Base-by-base conservation (phyloP, 2,113 vertebrate species). In the Platysternon megacephalum region DNA sequence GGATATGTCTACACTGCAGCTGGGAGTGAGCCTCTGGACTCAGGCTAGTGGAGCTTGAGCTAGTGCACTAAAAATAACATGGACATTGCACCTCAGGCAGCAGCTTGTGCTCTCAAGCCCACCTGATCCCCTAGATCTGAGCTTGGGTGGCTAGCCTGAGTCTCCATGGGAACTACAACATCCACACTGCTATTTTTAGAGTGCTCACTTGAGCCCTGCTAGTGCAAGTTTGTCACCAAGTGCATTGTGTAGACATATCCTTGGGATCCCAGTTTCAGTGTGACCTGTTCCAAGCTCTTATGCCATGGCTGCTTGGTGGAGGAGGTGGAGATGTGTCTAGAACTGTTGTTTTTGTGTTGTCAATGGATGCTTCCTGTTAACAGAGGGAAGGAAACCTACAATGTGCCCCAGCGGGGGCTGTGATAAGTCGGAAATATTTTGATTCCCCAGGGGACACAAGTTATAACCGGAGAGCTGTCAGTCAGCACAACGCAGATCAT, bases 371-470 rank as follows among this genome's bases (percentile, higher is more conserved):
- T 8, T 68, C 65, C 17, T 21, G 9, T 6, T 2, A 4, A 68
- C 49, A 48, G 56, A 52, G 51, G 35, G 0, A 0, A 24, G 42
- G 35, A 12, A n/a, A 81, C n/a, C 2, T 0, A 0, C 3, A 1
- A 1, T 4, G 39, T 88, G 89, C 44, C 29, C 52, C 21, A 12
- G 1, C 10, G 6, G 8, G 52, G 6, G 2, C 74, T 78, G 3
- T 16, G 29, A 26, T 29, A 35, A 5, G 7, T 6, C 8, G 55
- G 32, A 65, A 12, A 8, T 11, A 22, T 0, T 12, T 32, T 26
- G 22, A 51, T 82, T 53, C 35, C 26, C 10, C 39, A 4, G 3
- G 53, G 39, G 72, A 35, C 68, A 68, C 26, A 5, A 8, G 56
- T 1, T 42, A 42, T 74, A 21, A 42, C 68, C 9, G 8, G 46